Conservation (phyloP, 1,140 invertebrate genomes). For the Trinorchestia longiramus region DNA sequence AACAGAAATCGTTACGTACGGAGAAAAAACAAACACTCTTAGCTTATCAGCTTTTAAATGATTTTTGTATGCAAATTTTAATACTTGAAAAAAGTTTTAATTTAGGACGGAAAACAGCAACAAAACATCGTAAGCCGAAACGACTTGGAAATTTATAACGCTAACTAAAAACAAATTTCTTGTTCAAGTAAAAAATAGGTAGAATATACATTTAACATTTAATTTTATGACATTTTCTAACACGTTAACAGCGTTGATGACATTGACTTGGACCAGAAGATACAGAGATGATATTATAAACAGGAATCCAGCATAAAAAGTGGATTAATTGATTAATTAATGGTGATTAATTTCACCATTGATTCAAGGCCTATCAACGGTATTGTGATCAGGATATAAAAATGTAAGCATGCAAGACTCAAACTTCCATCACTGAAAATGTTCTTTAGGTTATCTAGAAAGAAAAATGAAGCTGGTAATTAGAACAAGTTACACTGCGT, state of each 20-base stretch:
- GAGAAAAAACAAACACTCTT: not conserved
- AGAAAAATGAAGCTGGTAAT: not conserved
- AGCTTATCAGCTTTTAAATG: not conserved
- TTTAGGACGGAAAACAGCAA: not conserved
- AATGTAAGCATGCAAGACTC: not conserved
- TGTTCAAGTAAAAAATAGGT: not conserved
- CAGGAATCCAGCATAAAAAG: not conserved
- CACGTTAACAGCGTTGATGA: not conserved
- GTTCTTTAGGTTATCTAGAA: not conserved
- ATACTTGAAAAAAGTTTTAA: not conserved
- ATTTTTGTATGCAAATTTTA: not conserved
- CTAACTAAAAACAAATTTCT: not conserved
- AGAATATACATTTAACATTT: not conserved
- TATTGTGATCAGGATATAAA: not conserved
- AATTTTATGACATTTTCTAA: not conserved
- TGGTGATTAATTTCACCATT: no score
- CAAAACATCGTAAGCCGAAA: not conserved
- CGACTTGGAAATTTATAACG: not conserved
- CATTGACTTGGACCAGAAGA: not conserved
- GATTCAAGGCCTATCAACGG: not conserved
- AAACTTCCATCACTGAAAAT: not conserved
- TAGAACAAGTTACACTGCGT: not conserved
- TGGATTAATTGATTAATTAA: not conserved
- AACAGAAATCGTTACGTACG: not conserved
- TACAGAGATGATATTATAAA: not conserved